Evolutionary conservation across 2,113 vertebrate genomes (phyloP), one percentile per base, ranked within the genome.

Genomic region (Formicarius rufipectus): DNA sequence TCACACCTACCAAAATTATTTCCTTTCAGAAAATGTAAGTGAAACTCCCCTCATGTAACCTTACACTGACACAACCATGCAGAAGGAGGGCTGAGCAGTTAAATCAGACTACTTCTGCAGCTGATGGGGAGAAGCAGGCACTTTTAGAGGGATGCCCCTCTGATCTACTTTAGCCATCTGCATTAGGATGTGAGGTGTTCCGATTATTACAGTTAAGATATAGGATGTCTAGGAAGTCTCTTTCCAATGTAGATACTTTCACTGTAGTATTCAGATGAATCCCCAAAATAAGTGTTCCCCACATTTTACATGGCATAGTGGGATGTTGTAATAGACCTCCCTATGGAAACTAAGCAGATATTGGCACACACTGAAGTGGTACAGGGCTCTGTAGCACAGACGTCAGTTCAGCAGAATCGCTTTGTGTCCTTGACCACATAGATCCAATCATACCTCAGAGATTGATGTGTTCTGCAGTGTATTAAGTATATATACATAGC

Each of bases 31-130:
- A 90, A 66, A 58, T n/a, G 52, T 25, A 52, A 82, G 19, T 44
- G 78, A n/a, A 81, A 45, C 20, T 73, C 31, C 30, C 73, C 13
- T 69, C n/a, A 4, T 21, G 45, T 69, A 73, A 49, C 22, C 58
- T 56, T 56, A 56, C 35, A 7, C 56, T 56, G 66, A 53, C 30
- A 60, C 14, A 59, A 4, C 37, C 0, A 0, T 7, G 10, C 19
- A 81, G 62, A 59, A 68, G 59, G 63, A 39, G 12, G 18, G 16
- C 39, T 47, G 55, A 81, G 39, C 30, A 44, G 33, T 44, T 58
- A 39, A 47, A 40, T 35, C 14, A 59, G 55, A 24, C 35, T 74
- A 42, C 9, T 10, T 76, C n/a, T 3, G 6, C 64, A 50, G 53
- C 22, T 50, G 5, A 35, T 1, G 19, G 15, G 45, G 35, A n/a